Evolutionary conservation across 2,113 vertebrate species (phyloP), one percentile per base, ranked within the genome.

Genomic region (Cyprinodon brontotheroides): DNA sequence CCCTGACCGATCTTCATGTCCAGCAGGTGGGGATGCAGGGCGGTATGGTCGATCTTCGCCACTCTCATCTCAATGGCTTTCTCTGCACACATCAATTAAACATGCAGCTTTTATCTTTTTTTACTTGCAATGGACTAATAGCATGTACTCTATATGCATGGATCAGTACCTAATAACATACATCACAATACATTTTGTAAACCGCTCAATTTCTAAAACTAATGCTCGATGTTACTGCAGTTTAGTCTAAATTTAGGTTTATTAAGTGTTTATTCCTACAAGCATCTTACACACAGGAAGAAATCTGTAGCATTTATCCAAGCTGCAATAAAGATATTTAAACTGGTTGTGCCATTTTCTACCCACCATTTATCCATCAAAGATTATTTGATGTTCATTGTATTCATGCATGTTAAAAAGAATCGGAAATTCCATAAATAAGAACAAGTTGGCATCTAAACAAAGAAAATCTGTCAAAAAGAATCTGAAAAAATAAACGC

Each of bases 1-100:
- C 98, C 98, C 93, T 99, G 98, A 61, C 98, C 98, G 36, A 99
- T 99, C 95, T 98, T 99, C 98, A 99, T 99, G 89, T 99, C 98
- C 91, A 99, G 92, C 77, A 99, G 94, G 87, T 99, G 98, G 7
- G 98, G 97, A 72, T 98, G 98, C 79, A 99, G 91, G 9, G 98
- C 98, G 17, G 96, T 98, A 90, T 99, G 98, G 88, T 99, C 98
- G 43, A 99, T 99, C 95, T 99, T 99, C 72, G 94, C 86, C 60
- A 99, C 92, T 61, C 98, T 94, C 90, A 96, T 92, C 84, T 99
- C 97, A 74, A 99, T 98, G 84, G 97, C 95, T 90, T 98, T 99
- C 86, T 99, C 98, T 99, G 92, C 10, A 11, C 91, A 72, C 72
- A 69, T 70, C 22, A 77, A 4, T 3, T 29, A 17, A 69, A 38